These are phyloP conservation scores for Heterotis niloticus DNA, from an alignment of 2,113 vertebrate species.

Conservation along the genomic window DNA sequence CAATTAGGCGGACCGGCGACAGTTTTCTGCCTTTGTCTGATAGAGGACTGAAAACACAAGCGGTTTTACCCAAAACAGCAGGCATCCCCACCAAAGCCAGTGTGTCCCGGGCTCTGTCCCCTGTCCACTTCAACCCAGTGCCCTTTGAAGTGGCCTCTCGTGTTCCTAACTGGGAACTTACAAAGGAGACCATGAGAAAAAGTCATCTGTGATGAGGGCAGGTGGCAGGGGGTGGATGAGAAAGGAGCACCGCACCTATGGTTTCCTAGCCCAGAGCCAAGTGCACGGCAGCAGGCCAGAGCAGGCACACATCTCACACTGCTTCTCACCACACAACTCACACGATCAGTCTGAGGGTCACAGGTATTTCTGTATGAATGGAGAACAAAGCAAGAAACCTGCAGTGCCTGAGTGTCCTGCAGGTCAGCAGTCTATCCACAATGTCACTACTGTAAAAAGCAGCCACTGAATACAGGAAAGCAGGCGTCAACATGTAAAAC, in stretches of 20 bases:
- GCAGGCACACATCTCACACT: background rate
- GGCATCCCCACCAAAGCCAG: too few species aligned
- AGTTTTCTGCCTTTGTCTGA: too few species aligned
- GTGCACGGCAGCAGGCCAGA: background rate
- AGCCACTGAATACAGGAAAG: slow-evolving; percentile 82
- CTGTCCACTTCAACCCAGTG: too few species aligned
- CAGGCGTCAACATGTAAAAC: slow-evolving; percentile 79
- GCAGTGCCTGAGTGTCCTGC: background rate
- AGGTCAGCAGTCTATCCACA: slow-evolving; percentile 28
- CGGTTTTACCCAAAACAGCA: too few species aligned
- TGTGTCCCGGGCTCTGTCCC: too few species aligned
- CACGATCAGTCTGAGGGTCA: background rate
- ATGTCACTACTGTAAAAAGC: slow-evolving; percentile 65
- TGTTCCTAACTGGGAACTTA: too few species aligned
- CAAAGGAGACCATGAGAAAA: too few species aligned
- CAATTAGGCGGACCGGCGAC: too few species aligned
- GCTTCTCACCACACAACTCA: background rate
- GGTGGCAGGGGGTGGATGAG: background rate
- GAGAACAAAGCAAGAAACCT: background rate
- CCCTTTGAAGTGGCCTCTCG: too few species aligned
- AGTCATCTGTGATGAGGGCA: too few species aligned
- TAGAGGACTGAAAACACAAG: too few species aligned
- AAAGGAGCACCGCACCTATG: background rate
- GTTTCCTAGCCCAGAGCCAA: too few species aligned
- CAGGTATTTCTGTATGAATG: background rate